Evolutionary conservation across 2,888 invertebrate genomes (phyloP), one percentile per base, ranked within the genome.

Genomic region (Drosophila phalerata): DNA sequence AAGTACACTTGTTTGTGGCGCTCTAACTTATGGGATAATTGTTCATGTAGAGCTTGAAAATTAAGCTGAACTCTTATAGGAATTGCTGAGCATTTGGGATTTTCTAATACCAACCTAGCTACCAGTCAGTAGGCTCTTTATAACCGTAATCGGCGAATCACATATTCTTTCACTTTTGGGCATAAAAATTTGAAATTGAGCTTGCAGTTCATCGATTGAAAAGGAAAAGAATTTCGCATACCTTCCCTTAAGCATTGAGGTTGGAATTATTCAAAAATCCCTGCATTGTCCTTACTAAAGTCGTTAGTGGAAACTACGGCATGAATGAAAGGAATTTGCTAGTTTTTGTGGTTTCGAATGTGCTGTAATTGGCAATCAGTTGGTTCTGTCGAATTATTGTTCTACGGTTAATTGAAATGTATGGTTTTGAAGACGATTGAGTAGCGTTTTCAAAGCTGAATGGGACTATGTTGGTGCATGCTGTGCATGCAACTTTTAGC

Each of bases 401-500:
- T 15, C 6, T 25, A 15, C 25, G 10, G 19, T 30, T 17, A 17
- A 17, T 15, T 53, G 3, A 19, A 19, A 55, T 42, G 32, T 19
- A 55, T 32, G 15, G 11, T 28, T 5, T 8, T 25, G 6, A 19
- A 52, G 25, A 8, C 25, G 17, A 38, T 15, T 19, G 28, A 13
- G 0, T 8, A n/a, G 5, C 10, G 4, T n/a, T 51, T 51, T 13
- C 2, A n/a, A 13, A 9, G 22, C 22, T 34, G 11, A n/a, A 51
- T 2, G 17, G 17, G 42, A 30, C 42, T 40, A 13, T 30, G 30
- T 3, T 30, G 28, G 2, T 52, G 52, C 52, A 15, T 19, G 13
- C n/a, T 22, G 38, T 34, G 32, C 47, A 62, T 56, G 40, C 28
- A 55, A 51, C 69, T 49, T 47, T 58, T 62, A 28, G 22, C 4